phyloP scores from a whole-genome alignment of 2,113 vertebrate species.

The Thoracochromis brauschi region DNA sequence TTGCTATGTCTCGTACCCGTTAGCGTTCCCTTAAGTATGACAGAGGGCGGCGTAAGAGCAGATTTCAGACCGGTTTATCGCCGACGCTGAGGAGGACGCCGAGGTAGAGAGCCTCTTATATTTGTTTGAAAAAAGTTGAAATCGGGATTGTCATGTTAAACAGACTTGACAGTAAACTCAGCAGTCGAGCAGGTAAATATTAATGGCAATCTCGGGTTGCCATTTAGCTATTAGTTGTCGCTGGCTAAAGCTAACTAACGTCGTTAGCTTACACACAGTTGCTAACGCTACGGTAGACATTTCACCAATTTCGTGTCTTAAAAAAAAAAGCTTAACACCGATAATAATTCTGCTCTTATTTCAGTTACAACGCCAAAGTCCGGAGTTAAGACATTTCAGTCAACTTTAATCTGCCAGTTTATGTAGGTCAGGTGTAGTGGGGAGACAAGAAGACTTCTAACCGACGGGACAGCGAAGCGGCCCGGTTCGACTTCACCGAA shows the following conservation, averaged over 20 bases:
- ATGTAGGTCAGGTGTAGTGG: neutral
- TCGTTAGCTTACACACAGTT: conserved; percentile 19
- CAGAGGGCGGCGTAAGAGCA: conserved; percentile 25
- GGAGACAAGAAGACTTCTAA: conserved; percentile 21
- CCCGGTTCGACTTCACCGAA: conserved; percentile 35
- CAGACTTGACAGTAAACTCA: neutral
- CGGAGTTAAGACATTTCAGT: neutral
- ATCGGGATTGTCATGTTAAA: neutral
- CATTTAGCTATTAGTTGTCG: neutral
- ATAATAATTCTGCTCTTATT: neutral
- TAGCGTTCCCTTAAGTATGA: neutral
- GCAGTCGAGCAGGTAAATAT: neutral
- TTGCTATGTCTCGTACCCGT: fast-evolving
- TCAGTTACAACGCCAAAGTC: neutral
- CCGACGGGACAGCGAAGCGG: conserved; percentile 41
- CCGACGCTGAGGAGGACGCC: conserved; percentile 34
- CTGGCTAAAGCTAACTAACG: conserved; percentile 44
- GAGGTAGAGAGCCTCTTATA: neutral
- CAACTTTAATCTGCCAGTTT: conserved; percentile 17
- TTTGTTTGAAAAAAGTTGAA: neutral
- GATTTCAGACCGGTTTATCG: conserved; percentile 55
- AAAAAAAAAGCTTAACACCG: neutral
- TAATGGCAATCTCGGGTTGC: neutral
- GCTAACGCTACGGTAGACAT: neutral
- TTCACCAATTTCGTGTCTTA: neutral